phyloP scores from a whole-genome alignment of 1,140 invertebrate genomes.

The Drosophila oshimai region DNA sequence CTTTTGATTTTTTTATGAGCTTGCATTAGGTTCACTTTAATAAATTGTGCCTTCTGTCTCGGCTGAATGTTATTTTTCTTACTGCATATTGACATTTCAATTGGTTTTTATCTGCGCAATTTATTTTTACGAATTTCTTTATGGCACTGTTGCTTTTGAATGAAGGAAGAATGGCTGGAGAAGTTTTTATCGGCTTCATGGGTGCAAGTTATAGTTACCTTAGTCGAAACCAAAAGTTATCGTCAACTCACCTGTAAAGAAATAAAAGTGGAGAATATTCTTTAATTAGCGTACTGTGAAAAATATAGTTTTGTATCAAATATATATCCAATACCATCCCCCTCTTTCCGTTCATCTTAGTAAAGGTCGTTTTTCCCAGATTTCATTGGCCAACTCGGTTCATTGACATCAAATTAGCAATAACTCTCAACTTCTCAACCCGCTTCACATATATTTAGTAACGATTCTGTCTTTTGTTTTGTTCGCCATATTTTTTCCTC shows the following conservation, averaged over 20 bases:
- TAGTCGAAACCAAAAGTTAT: not conserved
- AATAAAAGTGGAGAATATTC: conserved; percentile 1
- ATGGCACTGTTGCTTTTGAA: not conserved
- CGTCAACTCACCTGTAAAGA: conserved; percentile 58
- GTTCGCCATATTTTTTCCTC: not conserved
- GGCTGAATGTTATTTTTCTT: conserved; percentile 7
- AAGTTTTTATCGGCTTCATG: too few species aligned
- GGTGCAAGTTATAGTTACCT: conserved; percentile 3
- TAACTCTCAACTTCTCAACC: conserved; percentile 15
- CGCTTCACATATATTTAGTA: conserved; percentile 40
- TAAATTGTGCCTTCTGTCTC: conserved; percentile 14
- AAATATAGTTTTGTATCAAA: not conserved
- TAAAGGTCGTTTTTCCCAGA: conserved; percentile 1
- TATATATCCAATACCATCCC: not conserved
- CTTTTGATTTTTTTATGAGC: conserved; percentile 22
- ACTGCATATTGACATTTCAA: conserved; percentile 47
- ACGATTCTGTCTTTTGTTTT: not conserved
- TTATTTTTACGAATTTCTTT: conserved; percentile 33
- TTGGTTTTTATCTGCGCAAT: conserved; percentile 49
- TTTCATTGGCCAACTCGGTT: conserved; percentile 17
- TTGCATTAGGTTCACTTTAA: conserved; percentile 29
- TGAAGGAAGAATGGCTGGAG: not conserved
- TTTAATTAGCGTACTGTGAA: conserved; percentile 18
- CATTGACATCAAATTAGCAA: conserved; percentile 52
- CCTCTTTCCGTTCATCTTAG: not conserved